Percentiles rank a stretch among this genome's conserved stretches.
These are phyloP conservation scores for Planiliza haematocheilus DNA, from an alignment of 2,113 vertebrate species.

Conservation along the genomic window DNA sequence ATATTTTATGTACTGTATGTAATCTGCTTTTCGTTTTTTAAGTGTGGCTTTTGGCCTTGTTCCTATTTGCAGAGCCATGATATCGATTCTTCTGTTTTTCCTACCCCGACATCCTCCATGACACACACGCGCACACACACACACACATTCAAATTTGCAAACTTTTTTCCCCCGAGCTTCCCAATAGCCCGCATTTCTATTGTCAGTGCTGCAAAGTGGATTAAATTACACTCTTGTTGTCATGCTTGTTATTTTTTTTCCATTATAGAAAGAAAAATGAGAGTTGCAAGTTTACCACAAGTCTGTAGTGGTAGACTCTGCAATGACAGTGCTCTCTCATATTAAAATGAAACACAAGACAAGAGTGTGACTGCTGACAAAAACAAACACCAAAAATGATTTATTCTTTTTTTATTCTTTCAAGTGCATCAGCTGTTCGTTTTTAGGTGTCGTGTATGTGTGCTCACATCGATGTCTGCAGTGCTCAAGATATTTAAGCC, in stretches of 20 bases:
- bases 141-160: background rate
- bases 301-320: conserved; percentile 59
- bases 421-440: background rate
- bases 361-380: background rate
- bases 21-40: conserved; percentile 85
- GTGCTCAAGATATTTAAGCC: conserved; percentile 50
- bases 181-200: conserved; percentile 81
- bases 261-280: conserved; percentile 76
- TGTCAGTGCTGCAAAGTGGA: conserved; percentile 85
- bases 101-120: conserved; percentile 14
- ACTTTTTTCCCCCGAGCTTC: conserved; percentile 69
- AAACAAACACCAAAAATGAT: background rate
- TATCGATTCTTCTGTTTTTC: conserved; percentile 84
- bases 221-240: conserved; percentile 86
- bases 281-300: conserved; percentile 75
- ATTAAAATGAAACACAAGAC: conserved; percentile 28
- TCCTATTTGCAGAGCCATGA: conserved; percentile 85
- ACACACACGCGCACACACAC: conserved; percentile 12
- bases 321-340: conserved; percentile 15
- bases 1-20: conserved; percentile 81
- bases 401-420: background rate
- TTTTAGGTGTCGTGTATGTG: background rate
- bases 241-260: conserved; percentile 75
- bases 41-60: conserved; percentile 84
- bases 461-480: background rate